phyloP scores from a whole-genome alignment of 1,140 invertebrate genomes.

The Uloborus diversus region DNA sequence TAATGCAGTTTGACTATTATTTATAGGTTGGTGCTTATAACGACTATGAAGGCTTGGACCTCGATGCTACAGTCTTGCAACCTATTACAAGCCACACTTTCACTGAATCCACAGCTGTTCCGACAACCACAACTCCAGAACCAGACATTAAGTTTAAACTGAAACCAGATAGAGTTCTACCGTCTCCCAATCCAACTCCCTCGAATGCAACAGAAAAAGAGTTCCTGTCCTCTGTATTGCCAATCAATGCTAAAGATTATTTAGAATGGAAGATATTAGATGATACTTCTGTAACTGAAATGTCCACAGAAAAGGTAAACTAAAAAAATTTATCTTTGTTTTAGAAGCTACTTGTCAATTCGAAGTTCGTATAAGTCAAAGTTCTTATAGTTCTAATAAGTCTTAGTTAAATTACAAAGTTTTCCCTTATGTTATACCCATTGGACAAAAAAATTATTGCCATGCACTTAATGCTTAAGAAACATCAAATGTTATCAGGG shows the following conservation, averaged over 20 bases:
- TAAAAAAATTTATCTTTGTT: too few relatives aligned
- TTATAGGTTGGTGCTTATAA: constrained; percentile 37
- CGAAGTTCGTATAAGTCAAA: too few relatives aligned
- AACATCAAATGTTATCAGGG: too few relatives aligned
- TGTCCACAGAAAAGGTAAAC: background rate
- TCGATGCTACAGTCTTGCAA: constrained; percentile 7
- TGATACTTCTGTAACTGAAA: background rate
- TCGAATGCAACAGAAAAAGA: background rate
- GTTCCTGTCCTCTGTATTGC: background rate
- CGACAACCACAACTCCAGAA: background rate
- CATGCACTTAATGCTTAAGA: too few relatives aligned
- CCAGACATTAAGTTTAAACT: background rate
- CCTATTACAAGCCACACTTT: background rate
- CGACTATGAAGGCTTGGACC: constrained; percentile 25
- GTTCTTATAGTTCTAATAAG: too few relatives aligned
- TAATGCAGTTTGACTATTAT: too few relatives aligned
- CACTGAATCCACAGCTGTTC: background rate
- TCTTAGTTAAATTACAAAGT: too few relatives aligned
- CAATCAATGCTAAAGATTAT: background rate
- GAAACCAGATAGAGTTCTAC: background rate
- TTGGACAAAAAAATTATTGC: too few relatives aligned
- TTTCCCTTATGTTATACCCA: too few relatives aligned
- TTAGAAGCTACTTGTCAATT: too few relatives aligned
- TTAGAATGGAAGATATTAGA: constrained; percentile 18
- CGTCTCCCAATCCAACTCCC: background rate